Base-by-base conservation (phyloP, 2,888 invertebrate species). In the Athetis lepigone region DNA sequence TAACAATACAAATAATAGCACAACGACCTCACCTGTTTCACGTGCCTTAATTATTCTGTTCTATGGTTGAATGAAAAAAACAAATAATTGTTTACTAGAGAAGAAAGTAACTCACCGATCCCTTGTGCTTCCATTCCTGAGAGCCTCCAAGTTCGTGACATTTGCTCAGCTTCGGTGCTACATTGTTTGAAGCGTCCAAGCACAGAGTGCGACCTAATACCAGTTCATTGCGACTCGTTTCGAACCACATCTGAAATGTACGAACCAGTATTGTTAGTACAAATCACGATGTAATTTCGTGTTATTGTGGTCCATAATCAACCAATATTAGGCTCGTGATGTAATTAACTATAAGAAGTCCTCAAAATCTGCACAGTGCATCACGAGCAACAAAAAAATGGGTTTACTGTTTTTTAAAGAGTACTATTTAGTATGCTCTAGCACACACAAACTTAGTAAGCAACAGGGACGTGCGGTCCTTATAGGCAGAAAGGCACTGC, bases 121-220 rank as follows among this genome's bases (percentile, higher is more conserved):
- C 96, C 71, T 97, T 97, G 85, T 98, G 97, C 55, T 96, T 97
- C 99, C 99, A 99, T 84, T 98, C 98, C 91, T 99, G 99, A 75
- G 97, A 96, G 0, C 98, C 98, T 11, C 98, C 97, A 95, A 98
- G 97, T 88, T 98, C 98, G 84, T 99, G 99, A 85, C 99, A 99
- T 90, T 99, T 99, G 78, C 97, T 97, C 9, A 99, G 94, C 59
- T 96, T 95, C 0, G 98, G 98, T 49, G 95, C 94, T 11, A 95
- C 92, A 29, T 92, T 92, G 69, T 96, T 95, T 0, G 95, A 95
- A 0, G 97, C 97, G 91, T 99, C 98, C 78, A 99, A 90, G 85
- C 99, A 99, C 11, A 99, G 92, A 33, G 98, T 94, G 72, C 98
- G 97, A 0, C 97, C 97, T 57, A 99, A 92, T 11, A 98, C 97